A percentile compares a stretch with the other conserved stretches of the same genome.
Conservation (phyloP, 1,140 invertebrate species). For the Periplaneta americana region DNA sequence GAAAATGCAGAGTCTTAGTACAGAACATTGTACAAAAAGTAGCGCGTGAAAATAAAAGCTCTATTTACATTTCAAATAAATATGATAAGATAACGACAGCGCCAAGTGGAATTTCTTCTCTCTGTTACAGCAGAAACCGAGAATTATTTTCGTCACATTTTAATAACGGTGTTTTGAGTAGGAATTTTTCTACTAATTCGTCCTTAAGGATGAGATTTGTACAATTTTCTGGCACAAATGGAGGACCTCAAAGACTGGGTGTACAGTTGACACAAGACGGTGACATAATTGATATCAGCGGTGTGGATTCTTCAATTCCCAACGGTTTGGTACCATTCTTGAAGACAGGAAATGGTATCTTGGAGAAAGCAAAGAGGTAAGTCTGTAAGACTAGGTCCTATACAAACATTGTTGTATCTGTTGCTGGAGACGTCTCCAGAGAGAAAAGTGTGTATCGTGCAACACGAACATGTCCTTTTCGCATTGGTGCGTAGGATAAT, state of each 20-base stretch:
- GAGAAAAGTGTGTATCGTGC: not conserved
- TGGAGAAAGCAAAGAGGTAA: constrained; percentile 50
- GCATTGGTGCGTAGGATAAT: not conserved
- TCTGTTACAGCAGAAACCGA: not conserved
- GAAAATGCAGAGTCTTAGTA: not conserved
- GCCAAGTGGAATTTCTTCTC: not conserved
- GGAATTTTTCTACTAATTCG: not conserved
- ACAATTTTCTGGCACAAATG: constrained; percentile 45
- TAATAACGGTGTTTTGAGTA: not conserved
- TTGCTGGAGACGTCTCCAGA: not conserved
- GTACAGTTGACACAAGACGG: constrained; percentile 46
- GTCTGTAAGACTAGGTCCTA: not conserved
- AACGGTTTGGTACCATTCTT: constrained; percentile 51
- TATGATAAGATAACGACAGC: not conserved
- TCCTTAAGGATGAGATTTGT: constrained; percentile 38
- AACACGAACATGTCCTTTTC: not conserved
- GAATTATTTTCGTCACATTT: not conserved
- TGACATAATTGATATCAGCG: constrained; percentile 51
- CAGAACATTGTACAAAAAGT: not conserved
- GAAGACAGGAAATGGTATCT: constrained; percentile 35
- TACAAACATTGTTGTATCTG: not conserved
- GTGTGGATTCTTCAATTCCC: constrained; percentile 49
- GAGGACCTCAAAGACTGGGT: constrained; percentile 47
- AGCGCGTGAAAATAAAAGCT: not conserved
- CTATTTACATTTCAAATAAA: not conserved